Evolutionary conservation across 2,113 vertebrate genomes (phyloP), one percentile per base, ranked within the genome.

Genomic region (Speoplatyrhinus poulsoni): DNA sequence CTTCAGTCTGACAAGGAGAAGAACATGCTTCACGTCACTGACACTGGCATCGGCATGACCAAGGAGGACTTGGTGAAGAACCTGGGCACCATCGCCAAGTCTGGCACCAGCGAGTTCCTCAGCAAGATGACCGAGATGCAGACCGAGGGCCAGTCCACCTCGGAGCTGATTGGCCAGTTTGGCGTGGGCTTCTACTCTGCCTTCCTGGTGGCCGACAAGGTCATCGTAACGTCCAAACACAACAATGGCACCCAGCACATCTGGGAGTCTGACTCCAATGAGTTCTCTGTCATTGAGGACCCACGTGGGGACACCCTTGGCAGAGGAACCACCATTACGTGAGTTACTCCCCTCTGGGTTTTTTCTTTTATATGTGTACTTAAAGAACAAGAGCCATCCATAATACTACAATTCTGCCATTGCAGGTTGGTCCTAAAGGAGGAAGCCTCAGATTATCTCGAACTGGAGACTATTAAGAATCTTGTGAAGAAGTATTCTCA

Each of bases 141-240:
- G 83, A 85, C 93, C 9, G 96, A 97, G 6, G 92, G 91, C 16
- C 96, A 98, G 90, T 96, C 97, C n/a, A 98, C 97, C 6, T 99
- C 97, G 0, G 98, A 99, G 81, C 83, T 99, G 78, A 99, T 99
- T 9, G 98, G 98, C 32, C 98, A 99, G 93, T 99, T 99, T 62
- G 98, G 98, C 67, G 98, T 99, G 16, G 98, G 98, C 73, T 99
- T 99, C 91, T 99, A 99, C 82, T 99, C 98, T 6, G 95, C 97
- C 79, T 99, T 99, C 94, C 94, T 99, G 13, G 95, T 99, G 50
- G 97, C 98, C 8, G 98, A 99, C 90, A 96, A 94, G 72, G 96
- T 99, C 73, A 98, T 99, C 54, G 98, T 99, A 67, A 95, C 96
- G 0, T 96, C 98, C 0, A 99, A 99, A 89, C 96, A 99, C 91